Conservation (phyloP, 1,140 invertebrate genomes). For the Tetragnatha versicolor region DNA sequence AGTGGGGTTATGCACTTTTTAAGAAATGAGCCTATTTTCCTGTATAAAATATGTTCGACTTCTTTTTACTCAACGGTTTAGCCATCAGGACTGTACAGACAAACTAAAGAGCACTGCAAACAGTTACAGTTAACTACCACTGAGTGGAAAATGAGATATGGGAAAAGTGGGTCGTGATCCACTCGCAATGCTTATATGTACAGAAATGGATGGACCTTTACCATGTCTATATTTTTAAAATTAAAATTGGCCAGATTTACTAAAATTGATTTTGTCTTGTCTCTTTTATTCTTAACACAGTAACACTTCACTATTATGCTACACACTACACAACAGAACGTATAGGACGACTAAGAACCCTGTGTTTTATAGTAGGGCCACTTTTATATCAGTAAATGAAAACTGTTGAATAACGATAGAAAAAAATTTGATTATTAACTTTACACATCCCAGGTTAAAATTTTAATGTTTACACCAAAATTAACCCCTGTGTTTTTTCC, state of each 20-base stretch:
- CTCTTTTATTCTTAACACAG: background rate
- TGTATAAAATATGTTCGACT: constrained; percentile 14
- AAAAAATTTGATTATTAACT: too few relatives aligned
- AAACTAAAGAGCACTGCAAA: constrained; percentile 34
- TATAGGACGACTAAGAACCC: too few relatives aligned
- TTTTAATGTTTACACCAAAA: too few relatives aligned
- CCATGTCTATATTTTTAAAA: constrained; percentile 56
- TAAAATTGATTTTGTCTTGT: constrained; percentile 29
- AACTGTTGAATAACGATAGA: too few relatives aligned
- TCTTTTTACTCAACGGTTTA: constrained; percentile 37
- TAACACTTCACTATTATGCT: too few relatives aligned
- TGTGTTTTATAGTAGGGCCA: too few relatives aligned
- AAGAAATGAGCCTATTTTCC: constrained; percentile 34
- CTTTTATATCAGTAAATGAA: too few relatives aligned
- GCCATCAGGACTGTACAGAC: constrained; percentile 49
- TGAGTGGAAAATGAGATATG: constrained; percentile 35
- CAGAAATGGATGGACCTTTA: constrained; percentile 52
- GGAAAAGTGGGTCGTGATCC: constrained; percentile 18
- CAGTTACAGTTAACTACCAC: constrained; percentile 31
- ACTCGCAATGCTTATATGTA: constrained; percentile 52
- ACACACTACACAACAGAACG: too few relatives aligned
- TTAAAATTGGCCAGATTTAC: constrained; percentile 56
- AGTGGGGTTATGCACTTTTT: constrained; percentile 15
- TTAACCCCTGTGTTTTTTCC: too few relatives aligned
- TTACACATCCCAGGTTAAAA: too few relatives aligned